Percentiles rank a stretch among this genome's conserved stretches.
phyloP scores from a whole-genome alignment of 2,797 vertebrate genomes.

The Macropodus opercularis region DNA sequence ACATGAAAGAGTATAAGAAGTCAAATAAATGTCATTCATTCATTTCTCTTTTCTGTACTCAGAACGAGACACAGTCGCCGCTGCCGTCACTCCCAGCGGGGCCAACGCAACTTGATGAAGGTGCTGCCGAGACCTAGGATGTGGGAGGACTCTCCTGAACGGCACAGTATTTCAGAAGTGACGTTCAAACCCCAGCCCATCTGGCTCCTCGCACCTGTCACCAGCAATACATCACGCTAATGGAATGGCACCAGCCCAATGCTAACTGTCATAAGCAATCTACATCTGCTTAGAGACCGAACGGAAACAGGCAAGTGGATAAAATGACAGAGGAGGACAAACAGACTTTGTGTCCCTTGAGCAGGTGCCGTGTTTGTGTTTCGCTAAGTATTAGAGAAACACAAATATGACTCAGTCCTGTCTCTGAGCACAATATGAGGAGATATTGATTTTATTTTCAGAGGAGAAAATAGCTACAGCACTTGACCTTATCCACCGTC shows the following conservation, averaged over 20 bases:
- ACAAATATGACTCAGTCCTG: slow-evolving; percentile 7
- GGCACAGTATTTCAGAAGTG: slow-evolving; percentile 37
- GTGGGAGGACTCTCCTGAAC: slow-evolving; percentile 13
- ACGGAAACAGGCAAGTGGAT: slow-evolving; percentile 47
- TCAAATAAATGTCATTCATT: slow-evolving; percentile 15
- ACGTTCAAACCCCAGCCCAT: slow-evolving; percentile 34
- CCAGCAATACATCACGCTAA: slow-evolving; percentile 66
- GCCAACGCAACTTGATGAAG: slow-evolving; percentile 1
- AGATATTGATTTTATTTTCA: slow-evolving; percentile 56
- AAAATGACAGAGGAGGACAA: slow-evolving; percentile 34
- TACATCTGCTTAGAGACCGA: slow-evolving; percentile 61
- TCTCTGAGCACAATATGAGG: slow-evolving; percentile 29
- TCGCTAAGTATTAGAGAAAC: background rate
- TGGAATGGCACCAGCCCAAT: slow-evolving; percentile 65
- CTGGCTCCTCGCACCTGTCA: slow-evolving; percentile 49
- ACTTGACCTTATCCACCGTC: slow-evolving; percentile 17
- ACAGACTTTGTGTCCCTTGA: slow-evolving; percentile 28
- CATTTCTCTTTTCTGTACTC: background rate
- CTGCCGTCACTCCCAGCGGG: slow-evolving; percentile 4
- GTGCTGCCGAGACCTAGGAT: slow-evolving; percentile 26
- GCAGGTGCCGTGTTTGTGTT: slow-evolving; percentile 28
- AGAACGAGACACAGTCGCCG: slow-evolving; percentile 15
- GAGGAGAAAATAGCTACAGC: slow-evolving; percentile 49
- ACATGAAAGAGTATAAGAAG: too few relatives aligned
- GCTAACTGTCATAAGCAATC: slow-evolving; percentile 64